Evolutionary conservation across 2,888 invertebrate genomes (phyloP).

Genomic region (Drosophila leonis): DNA sequence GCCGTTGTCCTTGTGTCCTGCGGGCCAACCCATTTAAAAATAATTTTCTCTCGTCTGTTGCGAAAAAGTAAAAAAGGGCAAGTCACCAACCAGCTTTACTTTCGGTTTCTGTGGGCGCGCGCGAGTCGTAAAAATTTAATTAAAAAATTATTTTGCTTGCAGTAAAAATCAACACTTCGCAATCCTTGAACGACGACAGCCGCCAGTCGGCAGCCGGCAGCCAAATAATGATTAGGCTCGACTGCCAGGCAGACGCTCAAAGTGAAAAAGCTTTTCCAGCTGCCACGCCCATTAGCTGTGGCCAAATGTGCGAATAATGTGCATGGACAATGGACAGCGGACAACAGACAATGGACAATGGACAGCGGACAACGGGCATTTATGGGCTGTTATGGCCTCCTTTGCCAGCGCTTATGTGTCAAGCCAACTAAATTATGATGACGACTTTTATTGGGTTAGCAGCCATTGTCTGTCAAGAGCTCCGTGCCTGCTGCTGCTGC

Average conservation of each 20-base stretch:
- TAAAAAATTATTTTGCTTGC: slow-evolving; percentile 74
- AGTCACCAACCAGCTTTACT: slow-evolving; percentile 52
- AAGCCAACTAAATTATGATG: slow-evolving; percentile 72
- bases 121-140: slow-evolving; percentile 77
- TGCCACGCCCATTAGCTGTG: slow-evolving; percentile 70
- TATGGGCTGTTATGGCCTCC: slow-evolving; percentile 50
- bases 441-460: slow-evolving; percentile 70
- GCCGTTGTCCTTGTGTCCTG: slow-evolving; percentile 34
- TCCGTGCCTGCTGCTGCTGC: slow-evolving; percentile 13
- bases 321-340: slow-evolving; percentile 58
- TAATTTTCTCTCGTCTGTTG: slow-evolving; percentile 44
- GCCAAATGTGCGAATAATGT: slow-evolving; percentile 79
- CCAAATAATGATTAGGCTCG: slow-evolving; percentile 66
- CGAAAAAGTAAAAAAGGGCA: slow-evolving; percentile 39
- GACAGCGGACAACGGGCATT: slow-evolving; percentile 64
- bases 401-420: slow-evolving; percentile 38
- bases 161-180: slow-evolving; percentile 75
- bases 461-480: slow-evolving; percentile 65
- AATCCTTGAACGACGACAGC: slow-evolving; percentile 37
- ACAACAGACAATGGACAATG: slow-evolving; percentile 52
- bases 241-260: slow-evolving; percentile 19
- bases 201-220: slow-evolving; percentile 43
- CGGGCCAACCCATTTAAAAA: slow-evolving; percentile 39
- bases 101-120: slow-evolving; percentile 51
- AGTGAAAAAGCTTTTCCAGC: slow-evolving; percentile 20